Conservation (phyloP, 2,888 invertebrate genomes). For the Xylophagus ater region DNA sequence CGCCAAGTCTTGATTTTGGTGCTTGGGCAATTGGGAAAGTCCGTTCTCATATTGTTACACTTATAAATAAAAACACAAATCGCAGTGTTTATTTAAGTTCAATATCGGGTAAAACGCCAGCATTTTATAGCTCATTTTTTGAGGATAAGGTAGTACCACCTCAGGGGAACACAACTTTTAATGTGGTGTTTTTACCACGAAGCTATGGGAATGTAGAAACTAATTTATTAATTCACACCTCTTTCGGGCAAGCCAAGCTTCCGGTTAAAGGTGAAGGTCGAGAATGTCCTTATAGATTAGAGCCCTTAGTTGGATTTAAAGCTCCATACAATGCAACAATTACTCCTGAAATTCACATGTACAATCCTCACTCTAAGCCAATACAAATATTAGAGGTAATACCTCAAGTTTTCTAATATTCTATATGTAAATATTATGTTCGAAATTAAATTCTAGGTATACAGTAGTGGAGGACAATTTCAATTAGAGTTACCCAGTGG, state of each 20-base stretch:
- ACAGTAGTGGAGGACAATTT: constrained; percentile 82
- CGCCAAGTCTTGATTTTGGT: constrained; percentile 45
- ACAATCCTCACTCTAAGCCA: constrained; percentile 83
- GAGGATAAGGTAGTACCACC: constrained; percentile 90
- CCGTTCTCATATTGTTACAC: constrained; percentile 71
- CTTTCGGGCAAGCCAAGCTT: constrained; percentile 82
- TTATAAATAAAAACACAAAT: constrained; percentile 78
- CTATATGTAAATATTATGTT: neutral
- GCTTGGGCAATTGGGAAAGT: constrained; percentile 73
- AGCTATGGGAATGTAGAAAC: constrained; percentile 80
- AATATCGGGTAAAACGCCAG: constrained; percentile 85
- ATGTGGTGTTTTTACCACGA: constrained; percentile 89
- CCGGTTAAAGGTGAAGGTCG: constrained; percentile 75
- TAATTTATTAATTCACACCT: constrained; percentile 86
- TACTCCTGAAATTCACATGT: constrained; percentile 78
- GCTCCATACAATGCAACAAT: constrained; percentile 87
- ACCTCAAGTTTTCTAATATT: neutral
- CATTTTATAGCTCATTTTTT: constrained; percentile 97
- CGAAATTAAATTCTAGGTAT: constrained; percentile 43
- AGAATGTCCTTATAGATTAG: constrained; percentile 81
- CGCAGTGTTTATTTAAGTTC: constrained; percentile 84
- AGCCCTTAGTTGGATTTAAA: constrained; percentile 75
- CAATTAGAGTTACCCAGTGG: constrained; percentile 74
- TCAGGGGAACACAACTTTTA: constrained; percentile 86
- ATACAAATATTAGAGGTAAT: constrained; percentile 70